These are phyloP conservation scores for Uloborus plumipes DNA, from an alignment of 2,888 invertebrate species.

Conservation along the genomic window DNA sequence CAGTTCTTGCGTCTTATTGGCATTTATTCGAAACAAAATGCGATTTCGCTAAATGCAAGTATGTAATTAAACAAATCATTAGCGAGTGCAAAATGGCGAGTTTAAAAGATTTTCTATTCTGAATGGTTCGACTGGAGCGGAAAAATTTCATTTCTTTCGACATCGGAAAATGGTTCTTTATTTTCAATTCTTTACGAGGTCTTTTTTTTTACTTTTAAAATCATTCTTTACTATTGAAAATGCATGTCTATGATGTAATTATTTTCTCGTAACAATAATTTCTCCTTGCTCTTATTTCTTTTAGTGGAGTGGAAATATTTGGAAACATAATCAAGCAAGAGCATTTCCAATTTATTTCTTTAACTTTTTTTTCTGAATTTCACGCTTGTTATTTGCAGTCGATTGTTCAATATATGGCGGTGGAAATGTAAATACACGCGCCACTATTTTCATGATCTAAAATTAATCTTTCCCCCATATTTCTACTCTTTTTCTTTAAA, in stretches of 20 bases:
- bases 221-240: constrained; percentile 20
- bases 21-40: constrained; percentile 61
- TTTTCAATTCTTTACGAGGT: constrained; percentile 33
- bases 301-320: constrained; percentile 17
- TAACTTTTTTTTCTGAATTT: too few species aligned
- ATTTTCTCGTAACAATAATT: constrained; percentile 54
- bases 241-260: constrained; percentile 42
- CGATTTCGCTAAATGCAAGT: constrained; percentile 45
- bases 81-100: constrained; percentile 50
- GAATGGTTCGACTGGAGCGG: constrained; percentile 42
- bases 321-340: constrained; percentile 37
- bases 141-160: constrained; percentile 17
- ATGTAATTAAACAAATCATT: constrained; percentile 62
- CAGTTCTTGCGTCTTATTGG: constrained; percentile 58
- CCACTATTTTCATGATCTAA: too few species aligned
- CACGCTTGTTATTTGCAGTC: too few species aligned
- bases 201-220: constrained; percentile 21
- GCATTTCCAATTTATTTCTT: too few species aligned
- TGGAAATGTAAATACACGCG: too few species aligned
- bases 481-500: too few species aligned
- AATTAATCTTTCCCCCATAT: too few species aligned
- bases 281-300: constrained; percentile 16
- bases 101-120: constrained; percentile 56
- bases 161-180: constrained; percentile 15
- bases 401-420: too few species aligned